Base-by-base conservation (phyloP, 2,888 invertebrate genomes). In the Tuta absoluta region DNA sequence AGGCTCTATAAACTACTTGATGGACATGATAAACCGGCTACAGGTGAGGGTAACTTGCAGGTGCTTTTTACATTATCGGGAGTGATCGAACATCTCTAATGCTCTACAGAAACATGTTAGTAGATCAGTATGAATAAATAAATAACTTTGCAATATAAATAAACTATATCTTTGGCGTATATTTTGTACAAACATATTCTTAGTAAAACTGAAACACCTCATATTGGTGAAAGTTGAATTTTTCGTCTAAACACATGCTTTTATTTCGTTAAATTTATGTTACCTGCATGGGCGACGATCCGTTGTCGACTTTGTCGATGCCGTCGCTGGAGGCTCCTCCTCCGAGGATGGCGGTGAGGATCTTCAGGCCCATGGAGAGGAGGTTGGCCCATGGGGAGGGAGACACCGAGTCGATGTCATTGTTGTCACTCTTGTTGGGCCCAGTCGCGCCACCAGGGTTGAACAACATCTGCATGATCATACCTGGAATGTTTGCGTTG, bases 221-320 rank as follows among this genome's bases (percentile, higher is more conserved):
- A 33, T 11, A 33, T 14, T n/a, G 56, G 56, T 24, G 38, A 38
- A 17, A 23, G 53, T 45, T 21, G 33, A 45, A 45, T 11, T 17
- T 63, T 37, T 33, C 1, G 8, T 53, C 60, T 59, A 48, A 17
- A 37, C 53, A 65, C 63, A 63, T 63, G 63, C 63, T 19, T 37
- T 62, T 63, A n/a, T 62, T 53, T 62, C 11, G 48, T 58, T 49
- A 17, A n/a, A 53, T 4, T 62, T 63, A 66, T 63, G 67, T 81
- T 94, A 97, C 97, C 96, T 97, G 97, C 95, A 97, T 96, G 67
- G 97, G 97, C 19, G 95, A 95, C 69, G 95, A 95, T 78, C 95
- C 96, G 82, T 96, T 96, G 89, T 97, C 97, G 65, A 97, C 96
- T 89, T 97, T 97, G 85, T 98, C 97, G 84, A 97, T 97, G 65